Evolutionary conservation across 2,113 vertebrate genomes (phyloP).

Genomic region (Calyptommatus sinebrachiatus): DNA sequence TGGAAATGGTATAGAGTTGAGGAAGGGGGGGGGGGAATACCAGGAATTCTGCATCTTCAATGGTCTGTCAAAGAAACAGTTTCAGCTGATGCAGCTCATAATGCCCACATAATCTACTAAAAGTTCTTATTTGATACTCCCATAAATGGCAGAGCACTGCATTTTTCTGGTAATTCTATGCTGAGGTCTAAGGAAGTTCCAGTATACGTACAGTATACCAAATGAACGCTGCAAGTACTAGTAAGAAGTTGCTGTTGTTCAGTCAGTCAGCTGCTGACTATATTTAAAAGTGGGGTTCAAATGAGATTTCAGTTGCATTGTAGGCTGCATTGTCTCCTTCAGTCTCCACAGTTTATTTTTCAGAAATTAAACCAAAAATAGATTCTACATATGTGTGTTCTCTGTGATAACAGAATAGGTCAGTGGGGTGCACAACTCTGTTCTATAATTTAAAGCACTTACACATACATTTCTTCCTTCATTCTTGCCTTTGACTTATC

Average conservation of each 20-base stretch:
- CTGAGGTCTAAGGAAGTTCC: too few species aligned
- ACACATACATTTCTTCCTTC: background rate
- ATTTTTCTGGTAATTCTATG: too few species aligned
- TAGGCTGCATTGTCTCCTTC: constrained; percentile 19
- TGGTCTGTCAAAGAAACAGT: too few species aligned
- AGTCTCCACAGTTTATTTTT: constrained; percentile 21
- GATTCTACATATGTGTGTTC: background rate
- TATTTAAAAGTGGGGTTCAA: background rate
- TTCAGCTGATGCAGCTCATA: too few species aligned
- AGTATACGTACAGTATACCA: background rate
- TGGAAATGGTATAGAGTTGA: too few species aligned
- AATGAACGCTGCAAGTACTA: too few species aligned
- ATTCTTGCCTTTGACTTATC: background rate
- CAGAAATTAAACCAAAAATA: constrained; percentile 22
- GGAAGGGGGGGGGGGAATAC: too few species aligned
- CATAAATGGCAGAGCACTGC: too few species aligned
- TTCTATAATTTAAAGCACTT: constrained; percentile 30
- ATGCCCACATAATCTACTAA: too few species aligned
- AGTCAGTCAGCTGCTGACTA: background rate
- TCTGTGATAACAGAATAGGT: constrained; percentile 13
- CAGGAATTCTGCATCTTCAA: too few species aligned
- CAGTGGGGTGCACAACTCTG: constrained; percentile 26
- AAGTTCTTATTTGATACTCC: too few species aligned
- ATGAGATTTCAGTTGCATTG: background rate
- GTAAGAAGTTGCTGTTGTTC: background rate